phyloP scores from a whole-genome alignment of 2,797 vertebrate species.

The Lepilemur ruficaudatus region DNA sequence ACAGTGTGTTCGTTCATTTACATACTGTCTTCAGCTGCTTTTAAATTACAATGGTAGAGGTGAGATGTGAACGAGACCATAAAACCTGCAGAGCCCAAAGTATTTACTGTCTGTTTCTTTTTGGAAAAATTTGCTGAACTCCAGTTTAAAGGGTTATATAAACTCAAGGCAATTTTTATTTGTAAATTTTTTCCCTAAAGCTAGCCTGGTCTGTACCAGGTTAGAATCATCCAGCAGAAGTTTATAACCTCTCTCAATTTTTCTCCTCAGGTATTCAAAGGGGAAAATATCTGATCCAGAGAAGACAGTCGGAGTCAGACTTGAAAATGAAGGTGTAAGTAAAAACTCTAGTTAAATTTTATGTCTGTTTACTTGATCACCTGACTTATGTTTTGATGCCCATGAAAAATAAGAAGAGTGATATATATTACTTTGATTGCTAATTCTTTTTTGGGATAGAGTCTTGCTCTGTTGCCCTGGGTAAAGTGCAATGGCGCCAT shows the following conservation, averaged over 20 bases:
- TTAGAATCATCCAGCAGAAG: constrained; percentile 17
- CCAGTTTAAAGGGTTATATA: constrained; percentile 16
- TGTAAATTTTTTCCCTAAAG: constrained; percentile 35
- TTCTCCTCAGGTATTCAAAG: constrained; percentile 68
- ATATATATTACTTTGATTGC: not conserved
- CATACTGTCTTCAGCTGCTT: not conserved
- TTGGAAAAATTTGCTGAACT: not conserved
- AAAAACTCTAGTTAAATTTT: constrained; percentile 2
- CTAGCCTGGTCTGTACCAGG: not conserved
- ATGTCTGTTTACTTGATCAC: not conserved
- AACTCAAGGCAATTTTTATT: constrained; percentile 35
- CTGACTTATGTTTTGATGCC: not conserved
- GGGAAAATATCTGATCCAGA: constrained; percentile 59
- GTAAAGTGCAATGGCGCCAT: too few species aligned
- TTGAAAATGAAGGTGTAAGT: constrained; percentile 76
- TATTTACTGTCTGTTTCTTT: not conserved
- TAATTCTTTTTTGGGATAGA: too few species aligned
- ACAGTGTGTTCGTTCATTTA: not conserved
- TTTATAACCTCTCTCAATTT: not conserved
- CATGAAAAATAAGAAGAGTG: constrained; percentile 18
- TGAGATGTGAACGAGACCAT: not conserved
- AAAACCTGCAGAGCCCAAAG: not conserved
- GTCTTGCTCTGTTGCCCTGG: too few species aligned
- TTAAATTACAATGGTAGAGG: not conserved
- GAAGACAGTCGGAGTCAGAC: constrained; percentile 25